These are phyloP conservation scores for Chelidonichthys spinosus DNA, from an alignment of 2,797 vertebrate species.

Conservation along the genomic window DNA sequence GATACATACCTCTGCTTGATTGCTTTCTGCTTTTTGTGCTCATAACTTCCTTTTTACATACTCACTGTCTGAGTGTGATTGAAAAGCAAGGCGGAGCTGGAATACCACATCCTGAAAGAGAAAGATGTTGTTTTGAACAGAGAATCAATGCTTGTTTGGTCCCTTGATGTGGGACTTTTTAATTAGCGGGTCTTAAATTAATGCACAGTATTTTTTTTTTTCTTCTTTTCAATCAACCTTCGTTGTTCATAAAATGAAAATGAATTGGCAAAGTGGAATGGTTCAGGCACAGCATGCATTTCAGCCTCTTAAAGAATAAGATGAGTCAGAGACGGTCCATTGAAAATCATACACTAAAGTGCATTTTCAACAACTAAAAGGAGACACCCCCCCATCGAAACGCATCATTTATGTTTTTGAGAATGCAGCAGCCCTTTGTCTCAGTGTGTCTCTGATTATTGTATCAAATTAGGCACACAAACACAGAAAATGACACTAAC, in stretches of 20 bases:
- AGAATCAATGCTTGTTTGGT: constrained; percentile 6
- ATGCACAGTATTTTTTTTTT: neutral
- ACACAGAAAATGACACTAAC: neutral
- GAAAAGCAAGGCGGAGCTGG: constrained; percentile 4
- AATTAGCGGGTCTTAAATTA: constrained; percentile 6
- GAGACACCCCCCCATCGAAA: neutral
- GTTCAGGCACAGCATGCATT: constrained; percentile 11
- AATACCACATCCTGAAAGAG: constrained; percentile 19
- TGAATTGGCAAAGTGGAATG: neutral
- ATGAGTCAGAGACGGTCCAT: neutral
- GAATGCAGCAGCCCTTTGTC: neutral
- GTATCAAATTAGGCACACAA: neutral
- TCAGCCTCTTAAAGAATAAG: neutral
- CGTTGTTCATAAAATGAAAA: constrained; percentile 3
- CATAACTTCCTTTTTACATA: constrained; percentile 11
- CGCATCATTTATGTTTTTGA: neutral
- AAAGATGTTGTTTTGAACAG: neutral
- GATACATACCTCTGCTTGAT: constrained; percentile 14
- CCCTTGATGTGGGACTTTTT: constrained; percentile 20
- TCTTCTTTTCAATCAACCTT: constrained; percentile 8
- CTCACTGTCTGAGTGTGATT: neutral
- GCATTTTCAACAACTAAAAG: neutral
- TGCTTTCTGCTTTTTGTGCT: constrained; percentile 42
- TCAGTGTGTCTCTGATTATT: neutral
- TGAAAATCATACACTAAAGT: neutral